Percentiles rank a stretch among this genome's conserved stretches.
Evolutionary conservation across 2,888 invertebrate species (phyloP).

Genomic region (Macrophya alboannulata): DNA sequence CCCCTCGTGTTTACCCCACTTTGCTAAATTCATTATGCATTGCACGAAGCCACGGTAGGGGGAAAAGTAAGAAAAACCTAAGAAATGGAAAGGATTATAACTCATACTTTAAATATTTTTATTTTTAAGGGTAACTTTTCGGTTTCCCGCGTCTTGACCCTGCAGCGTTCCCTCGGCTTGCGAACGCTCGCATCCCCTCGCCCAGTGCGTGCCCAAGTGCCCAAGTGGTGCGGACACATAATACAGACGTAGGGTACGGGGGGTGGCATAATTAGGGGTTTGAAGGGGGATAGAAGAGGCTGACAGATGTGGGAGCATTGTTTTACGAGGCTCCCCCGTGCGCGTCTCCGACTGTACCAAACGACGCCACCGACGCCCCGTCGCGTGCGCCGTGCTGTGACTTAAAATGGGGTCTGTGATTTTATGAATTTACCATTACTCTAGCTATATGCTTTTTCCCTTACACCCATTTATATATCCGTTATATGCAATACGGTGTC

Average conservation of each 20-base stretch:
- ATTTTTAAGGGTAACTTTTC: slow-evolving; percentile 48
- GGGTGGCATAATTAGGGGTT: slow-evolving; percentile 79
- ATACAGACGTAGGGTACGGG: slow-evolving; percentile 73
- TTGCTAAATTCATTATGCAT: neutral
- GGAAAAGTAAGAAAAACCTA: neutral
- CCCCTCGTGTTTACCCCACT: neutral
- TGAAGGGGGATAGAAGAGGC: slow-evolving; percentile 79
- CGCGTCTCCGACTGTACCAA: slow-evolving; percentile 55
- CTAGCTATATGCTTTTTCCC: slow-evolving; percentile 30
- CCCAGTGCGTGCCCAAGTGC: slow-evolving; percentile 79
- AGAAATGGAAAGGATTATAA: neutral
- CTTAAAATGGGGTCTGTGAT: slow-evolving; percentile 76
- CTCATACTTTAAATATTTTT: neutral
- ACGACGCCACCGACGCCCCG: slow-evolving; percentile 67
- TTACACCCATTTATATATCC: slow-evolving; percentile 34
- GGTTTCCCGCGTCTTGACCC: slow-evolving; percentile 65
- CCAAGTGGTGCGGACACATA: slow-evolving; percentile 79
- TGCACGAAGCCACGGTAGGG: no score
- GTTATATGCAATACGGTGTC: neutral
- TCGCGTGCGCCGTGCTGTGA: slow-evolving; percentile 76
- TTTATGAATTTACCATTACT: slow-evolving; percentile 69
- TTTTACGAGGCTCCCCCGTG: slow-evolving; percentile 76
- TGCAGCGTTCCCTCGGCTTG: slow-evolving; percentile 57
- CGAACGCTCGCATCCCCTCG: slow-evolving; percentile 34
- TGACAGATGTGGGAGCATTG: slow-evolving; percentile 81